phyloP scores from a whole-genome alignment of 2,888 invertebrate genomes.

The Microplitis manilae region DNA sequence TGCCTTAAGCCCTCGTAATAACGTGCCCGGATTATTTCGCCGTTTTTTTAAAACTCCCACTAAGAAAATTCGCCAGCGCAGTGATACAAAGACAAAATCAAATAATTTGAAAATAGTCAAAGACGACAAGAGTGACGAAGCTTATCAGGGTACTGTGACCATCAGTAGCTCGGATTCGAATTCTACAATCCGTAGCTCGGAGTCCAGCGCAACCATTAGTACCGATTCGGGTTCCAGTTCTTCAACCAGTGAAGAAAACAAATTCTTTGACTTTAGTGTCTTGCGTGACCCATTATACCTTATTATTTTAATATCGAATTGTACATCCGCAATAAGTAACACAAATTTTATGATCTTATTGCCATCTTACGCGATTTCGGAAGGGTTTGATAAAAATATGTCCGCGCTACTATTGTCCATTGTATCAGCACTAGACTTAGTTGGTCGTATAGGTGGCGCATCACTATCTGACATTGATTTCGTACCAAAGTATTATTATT shows the following conservation, averaged over 20 bases:
- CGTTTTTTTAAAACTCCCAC: slow-evolving; percentile 49
- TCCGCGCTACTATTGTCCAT: slow-evolving; percentile 85
- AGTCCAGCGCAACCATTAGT: not conserved
- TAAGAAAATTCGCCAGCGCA: not conserved
- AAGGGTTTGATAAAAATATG: slow-evolving; percentile 81
- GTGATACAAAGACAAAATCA: not conserved
- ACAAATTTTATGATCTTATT: slow-evolving; percentile 89
- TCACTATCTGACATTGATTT: slow-evolving; percentile 84
- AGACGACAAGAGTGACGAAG: not conserved
- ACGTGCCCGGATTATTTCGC: slow-evolving; percentile 51
- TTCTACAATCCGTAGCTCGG: not conserved
- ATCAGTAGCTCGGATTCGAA: slow-evolving; percentile 39
- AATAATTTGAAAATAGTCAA: slow-evolving; percentile 16
- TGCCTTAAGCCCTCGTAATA: slow-evolving; percentile 50
- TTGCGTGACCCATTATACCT: slow-evolving; percentile 85
- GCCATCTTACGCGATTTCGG: slow-evolving; percentile 82
- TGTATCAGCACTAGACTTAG: slow-evolving; percentile 86
- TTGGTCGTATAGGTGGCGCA: slow-evolving; percentile 88
- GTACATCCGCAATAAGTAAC: slow-evolving; percentile 88
- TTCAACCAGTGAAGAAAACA: slow-evolving; percentile 62
- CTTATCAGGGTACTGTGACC: slow-evolving; percentile 38
- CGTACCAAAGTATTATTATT: slow-evolving; percentile 87
- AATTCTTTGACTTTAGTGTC: slow-evolving; percentile 82
- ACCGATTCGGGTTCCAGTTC: not conserved
- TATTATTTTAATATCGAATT: slow-evolving; percentile 87